These are phyloP conservation scores for Aramus guarauna DNA, from an alignment of 2,113 vertebrate species.

Conservation along the genomic window DNA sequence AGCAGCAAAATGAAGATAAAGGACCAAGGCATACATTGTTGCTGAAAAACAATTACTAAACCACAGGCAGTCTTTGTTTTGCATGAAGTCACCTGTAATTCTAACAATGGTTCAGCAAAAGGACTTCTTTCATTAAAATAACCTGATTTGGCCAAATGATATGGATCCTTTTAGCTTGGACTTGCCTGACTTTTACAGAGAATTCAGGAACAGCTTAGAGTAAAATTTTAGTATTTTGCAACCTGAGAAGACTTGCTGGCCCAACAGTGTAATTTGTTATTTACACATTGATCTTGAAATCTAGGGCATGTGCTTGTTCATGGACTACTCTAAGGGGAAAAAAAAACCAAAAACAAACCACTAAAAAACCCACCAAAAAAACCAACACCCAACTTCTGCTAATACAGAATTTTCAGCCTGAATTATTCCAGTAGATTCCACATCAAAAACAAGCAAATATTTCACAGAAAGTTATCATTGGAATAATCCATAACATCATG, in stretches of 20 bases:
- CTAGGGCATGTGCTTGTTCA: not conserved
- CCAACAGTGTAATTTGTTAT: not conserved
- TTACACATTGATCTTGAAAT: conserved; percentile 30
- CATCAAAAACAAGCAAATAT: not conserved
- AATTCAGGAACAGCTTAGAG: conserved; percentile 14
- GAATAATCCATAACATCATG: not conserved
- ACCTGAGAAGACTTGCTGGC: not conserved
- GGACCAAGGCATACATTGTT: not conserved
- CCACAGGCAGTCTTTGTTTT: not conserved
- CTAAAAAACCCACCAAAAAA: too few relatives aligned
- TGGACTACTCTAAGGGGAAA: not conserved
- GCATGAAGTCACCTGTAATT: not conserved
- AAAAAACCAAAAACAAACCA: not conserved
- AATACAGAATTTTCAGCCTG: conserved; percentile 1
- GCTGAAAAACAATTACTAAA: not conserved
- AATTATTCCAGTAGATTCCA: conserved; percentile 7
- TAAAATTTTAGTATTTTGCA: not conserved
- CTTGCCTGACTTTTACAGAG: not conserved
- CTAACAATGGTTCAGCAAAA: not conserved
- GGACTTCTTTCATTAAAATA: not conserved
- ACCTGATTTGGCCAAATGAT: not conserved
- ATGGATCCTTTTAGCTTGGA: not conserved
- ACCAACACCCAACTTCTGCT: not conserved
- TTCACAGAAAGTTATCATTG: not conserved
- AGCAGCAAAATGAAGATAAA: not conserved